Evolutionary conservation across 1,140 invertebrate species (phyloP).

Genomic region (Geopemphigus sp.): DNA sequence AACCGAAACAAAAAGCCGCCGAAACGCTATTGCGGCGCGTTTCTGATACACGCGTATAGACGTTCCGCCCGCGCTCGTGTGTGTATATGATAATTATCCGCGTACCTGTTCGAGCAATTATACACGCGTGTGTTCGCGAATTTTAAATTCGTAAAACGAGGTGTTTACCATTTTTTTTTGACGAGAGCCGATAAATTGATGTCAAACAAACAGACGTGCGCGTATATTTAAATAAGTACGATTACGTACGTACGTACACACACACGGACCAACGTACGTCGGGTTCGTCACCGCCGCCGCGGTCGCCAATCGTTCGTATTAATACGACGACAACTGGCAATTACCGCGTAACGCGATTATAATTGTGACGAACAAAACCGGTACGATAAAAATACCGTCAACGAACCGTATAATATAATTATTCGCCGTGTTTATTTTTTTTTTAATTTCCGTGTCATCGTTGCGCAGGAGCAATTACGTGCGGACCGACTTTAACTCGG

Average conservation of each 20-base stretch:
- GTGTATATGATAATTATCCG: neutral
- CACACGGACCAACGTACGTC: too few species aligned
- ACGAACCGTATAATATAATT: too few species aligned
- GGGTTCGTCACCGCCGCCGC: neutral
- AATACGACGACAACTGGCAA: neutral
- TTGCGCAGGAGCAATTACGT: constrained; percentile 40
- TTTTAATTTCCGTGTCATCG: too few species aligned
- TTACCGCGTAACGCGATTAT: too few species aligned
- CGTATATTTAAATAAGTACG: neutral
- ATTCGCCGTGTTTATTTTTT: too few species aligned
- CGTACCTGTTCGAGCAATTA: constrained; percentile 7
- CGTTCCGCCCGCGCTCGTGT: too few species aligned
- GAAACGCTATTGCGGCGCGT: neutral
- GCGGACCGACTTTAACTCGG: neutral
- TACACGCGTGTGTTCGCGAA: constrained; percentile 39
- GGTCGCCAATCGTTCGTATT: neutral
- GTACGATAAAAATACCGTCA: neutral
- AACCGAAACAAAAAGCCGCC: neutral
- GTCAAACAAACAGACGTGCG: constrained; percentile 7
- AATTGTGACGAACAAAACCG: too few species aligned
- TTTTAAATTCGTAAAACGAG: constrained; percentile 41
- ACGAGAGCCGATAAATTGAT: constrained; percentile 15
- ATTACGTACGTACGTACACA: too few species aligned
- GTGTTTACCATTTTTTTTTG: constrained; percentile 11
- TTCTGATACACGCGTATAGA: too few species aligned